These are phyloP conservation scores for Cataglyphis hispanica DNA, from an alignment of 1,140 invertebrate genomes.

Conservation along the genomic window DNA sequence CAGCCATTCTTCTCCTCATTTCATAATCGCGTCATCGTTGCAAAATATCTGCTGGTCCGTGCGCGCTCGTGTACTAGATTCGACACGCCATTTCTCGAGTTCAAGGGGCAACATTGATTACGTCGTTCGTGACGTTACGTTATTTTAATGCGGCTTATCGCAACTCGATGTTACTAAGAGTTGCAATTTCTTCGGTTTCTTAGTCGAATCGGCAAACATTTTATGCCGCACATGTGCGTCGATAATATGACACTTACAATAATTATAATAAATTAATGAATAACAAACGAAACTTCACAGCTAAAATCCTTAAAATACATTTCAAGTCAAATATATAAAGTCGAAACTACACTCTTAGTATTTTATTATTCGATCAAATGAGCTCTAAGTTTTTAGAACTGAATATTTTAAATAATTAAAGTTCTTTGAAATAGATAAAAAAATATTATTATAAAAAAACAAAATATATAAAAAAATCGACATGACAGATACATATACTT, in stretches of 20 bases:
- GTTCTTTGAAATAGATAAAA: not conserved
- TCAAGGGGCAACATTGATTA: constrained; percentile 63
- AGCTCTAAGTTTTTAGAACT: not conserved
- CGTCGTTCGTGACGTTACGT: not conserved
- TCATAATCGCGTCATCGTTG: not conserved
- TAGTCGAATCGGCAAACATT: constrained; percentile 13
- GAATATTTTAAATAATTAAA: not conserved
- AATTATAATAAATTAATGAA: constrained; percentile 1
- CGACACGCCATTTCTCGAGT: constrained; percentile 30
- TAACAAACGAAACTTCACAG: not conserved
- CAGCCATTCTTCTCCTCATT: constrained; percentile 3
- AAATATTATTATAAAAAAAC: too few relatives aligned
- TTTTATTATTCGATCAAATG: not conserved
- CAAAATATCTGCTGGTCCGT: constrained; percentile 19
- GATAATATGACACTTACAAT: not conserved
- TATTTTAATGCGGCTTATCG: constrained; percentile 5
- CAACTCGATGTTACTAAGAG: constrained; percentile 4
- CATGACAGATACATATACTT: not conserved
- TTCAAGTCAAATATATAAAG: not conserved
- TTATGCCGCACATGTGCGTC: not conserved
- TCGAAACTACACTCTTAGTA: not conserved
- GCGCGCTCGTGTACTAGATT: constrained; percentile 16
- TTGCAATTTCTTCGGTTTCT: constrained; percentile 19
- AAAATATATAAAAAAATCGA: not conserved
- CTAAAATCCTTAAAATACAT: not conserved